Evolutionary conservation across 2,888 invertebrate genomes (phyloP).

Genomic region (Mallateleia sp.): DNA sequence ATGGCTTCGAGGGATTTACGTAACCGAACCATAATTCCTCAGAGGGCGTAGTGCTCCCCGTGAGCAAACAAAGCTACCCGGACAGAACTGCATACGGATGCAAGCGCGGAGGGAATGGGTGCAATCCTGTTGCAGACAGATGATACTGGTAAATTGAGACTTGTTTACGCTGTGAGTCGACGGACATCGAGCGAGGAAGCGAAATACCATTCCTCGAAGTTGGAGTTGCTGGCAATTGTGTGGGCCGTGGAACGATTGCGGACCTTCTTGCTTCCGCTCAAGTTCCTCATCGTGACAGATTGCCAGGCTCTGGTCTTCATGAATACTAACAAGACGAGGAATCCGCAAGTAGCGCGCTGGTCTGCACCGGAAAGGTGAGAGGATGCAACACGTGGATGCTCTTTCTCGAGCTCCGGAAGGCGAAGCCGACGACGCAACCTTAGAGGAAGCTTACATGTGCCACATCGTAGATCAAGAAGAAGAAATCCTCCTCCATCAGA

Average conservation of each 20-base stretch:
- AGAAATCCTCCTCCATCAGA: constrained; percentile 16
- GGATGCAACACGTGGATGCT: constrained; percentile 19
- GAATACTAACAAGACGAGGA: background rate
- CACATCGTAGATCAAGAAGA: background rate
- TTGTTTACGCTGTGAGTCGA: constrained; percentile 26
- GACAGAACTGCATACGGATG: background rate
- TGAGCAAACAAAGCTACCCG: no score
- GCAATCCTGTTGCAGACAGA: background rate
- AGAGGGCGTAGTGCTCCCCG: no score
- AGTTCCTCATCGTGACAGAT: constrained; percentile 1
- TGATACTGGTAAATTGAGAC: background rate
- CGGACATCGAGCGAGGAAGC: constrained; percentile 1
- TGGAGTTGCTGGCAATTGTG: constrained; percentile 21
- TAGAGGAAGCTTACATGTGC: constrained; percentile 9
- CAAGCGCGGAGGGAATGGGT: background rate
- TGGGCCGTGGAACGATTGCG: constrained; percentile 25
- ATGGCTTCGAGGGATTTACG: no score
- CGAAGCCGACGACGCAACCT: constrained; percentile 16
- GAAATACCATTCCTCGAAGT: constrained; percentile 17
- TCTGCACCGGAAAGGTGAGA: background rate
- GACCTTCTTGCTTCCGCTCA: background rate
- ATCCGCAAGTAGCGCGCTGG: constrained; percentile 19
- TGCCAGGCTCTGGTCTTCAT: constrained; percentile 22
- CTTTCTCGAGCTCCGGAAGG: background rate
- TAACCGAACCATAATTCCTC: no score